Evolutionary conservation across 1,140 invertebrate genomes (phyloP).

Genomic region (Pogonognathellus flavescens): DNA sequence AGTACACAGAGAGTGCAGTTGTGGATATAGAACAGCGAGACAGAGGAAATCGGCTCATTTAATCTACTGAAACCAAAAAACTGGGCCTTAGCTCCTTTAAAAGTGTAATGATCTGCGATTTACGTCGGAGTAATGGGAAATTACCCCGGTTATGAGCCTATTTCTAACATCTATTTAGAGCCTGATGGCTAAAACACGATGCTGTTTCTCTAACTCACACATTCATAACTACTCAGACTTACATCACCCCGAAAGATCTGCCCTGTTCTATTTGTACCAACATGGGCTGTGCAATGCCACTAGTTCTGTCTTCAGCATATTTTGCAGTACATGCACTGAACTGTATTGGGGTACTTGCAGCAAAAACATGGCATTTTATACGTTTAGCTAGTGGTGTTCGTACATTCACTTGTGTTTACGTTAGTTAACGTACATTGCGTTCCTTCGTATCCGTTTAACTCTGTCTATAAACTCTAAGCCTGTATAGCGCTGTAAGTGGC

Average conservation of each 20-base stretch:
- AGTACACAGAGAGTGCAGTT: not conserved
- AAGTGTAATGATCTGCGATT: conserved; percentile 57
- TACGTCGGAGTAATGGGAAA: conserved; percentile 54
- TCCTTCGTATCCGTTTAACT: conserved; percentile 24
- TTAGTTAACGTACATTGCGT: conserved; percentile 13
- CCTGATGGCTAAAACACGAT: conserved; percentile 50
- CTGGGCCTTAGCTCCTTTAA: conserved; percentile 42
- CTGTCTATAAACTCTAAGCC: not conserved
- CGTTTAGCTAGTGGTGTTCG: too few relatives aligned
- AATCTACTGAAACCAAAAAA: conserved; percentile 52
- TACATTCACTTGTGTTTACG: conserved; percentile 5
- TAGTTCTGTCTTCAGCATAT: not conserved
- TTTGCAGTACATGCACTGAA: not conserved
- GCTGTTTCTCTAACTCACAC: conserved; percentile 37
- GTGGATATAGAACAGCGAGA: not conserved
- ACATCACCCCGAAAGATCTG: conserved; percentile 23
- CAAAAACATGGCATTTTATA: not conserved
- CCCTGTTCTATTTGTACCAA: not conserved
- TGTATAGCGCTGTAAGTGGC: not conserved
- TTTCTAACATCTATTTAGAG: conserved; percentile 50
- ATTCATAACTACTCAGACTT: conserved; percentile 43
- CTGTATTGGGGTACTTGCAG: not conserved
- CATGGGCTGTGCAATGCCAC: too few relatives aligned
- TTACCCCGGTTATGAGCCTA: conserved; percentile 49
- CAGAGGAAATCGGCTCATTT: conserved; percentile 45